Evolutionary conservation across 1,140 invertebrate species (phyloP).

Genomic region (Bombus fervidus): DNA sequence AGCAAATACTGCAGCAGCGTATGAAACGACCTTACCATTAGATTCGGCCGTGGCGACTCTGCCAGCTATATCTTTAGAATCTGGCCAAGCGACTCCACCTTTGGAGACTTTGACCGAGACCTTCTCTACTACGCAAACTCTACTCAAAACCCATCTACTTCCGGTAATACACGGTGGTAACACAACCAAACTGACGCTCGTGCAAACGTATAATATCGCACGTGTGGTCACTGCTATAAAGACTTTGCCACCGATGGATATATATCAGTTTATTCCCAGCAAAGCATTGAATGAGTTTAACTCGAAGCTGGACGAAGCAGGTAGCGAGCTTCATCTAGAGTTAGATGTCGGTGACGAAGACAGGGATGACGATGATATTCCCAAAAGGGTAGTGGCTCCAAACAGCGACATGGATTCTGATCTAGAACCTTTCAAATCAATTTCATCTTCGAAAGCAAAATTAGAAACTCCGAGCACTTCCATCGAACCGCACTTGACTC

Average conservation of each 20-base stretch:
- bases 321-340: conserved; percentile 92
- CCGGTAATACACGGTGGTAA: conserved; percentile 89
- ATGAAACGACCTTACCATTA: conserved; percentile 87
- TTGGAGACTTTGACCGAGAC: conserved; percentile 94
- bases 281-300: conserved; percentile 95
- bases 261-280: conserved; percentile 92
- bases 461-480: conserved; percentile 10
- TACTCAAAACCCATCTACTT: conserved; percentile 93
- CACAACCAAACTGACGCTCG: conserved; percentile 89
- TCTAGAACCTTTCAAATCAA: conserved; percentile 84
- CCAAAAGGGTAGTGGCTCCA: conserved; percentile 83
- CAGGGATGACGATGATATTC: conserved; percentile 87
- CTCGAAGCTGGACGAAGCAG: conserved; percentile 92
- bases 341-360: conserved; percentile 92
- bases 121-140: conserved; percentile 93
- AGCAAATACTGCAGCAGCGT: conserved; percentile 88
- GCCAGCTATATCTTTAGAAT: conserved; percentile 89
- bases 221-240: conserved; percentile 93
- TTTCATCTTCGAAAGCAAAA: conserved; percentile 83
- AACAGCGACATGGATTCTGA: conserved; percentile 86
- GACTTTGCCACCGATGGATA: conserved; percentile 92
- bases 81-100: conserved; percentile 89
- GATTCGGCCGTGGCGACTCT: conserved; percentile 91
- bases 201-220: conserved; percentile 94
- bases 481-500: conserved; percentile 83